These are phyloP conservation scores for Drosophila sordidula DNA, from an alignment of 2,888 invertebrate genomes.

Conservation along the genomic window DNA sequence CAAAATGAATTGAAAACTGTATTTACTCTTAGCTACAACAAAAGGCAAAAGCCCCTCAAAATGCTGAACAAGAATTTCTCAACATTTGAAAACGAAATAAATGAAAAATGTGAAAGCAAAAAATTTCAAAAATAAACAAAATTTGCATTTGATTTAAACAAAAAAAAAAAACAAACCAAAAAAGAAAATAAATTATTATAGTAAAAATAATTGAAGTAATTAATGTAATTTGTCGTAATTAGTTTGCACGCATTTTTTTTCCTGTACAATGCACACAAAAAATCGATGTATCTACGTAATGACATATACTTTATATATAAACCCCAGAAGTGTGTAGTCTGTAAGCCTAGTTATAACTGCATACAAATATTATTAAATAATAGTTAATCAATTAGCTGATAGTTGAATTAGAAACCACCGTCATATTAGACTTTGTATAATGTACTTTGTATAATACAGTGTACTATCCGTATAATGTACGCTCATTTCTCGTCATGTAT, in stretches of 20 bases:
- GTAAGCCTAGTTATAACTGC: conserved; percentile 32
- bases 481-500: conserved; percentile 51
- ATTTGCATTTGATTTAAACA: conserved; percentile 62
- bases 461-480: conserved; percentile 45
- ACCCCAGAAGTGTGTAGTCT: conserved; percentile 14
- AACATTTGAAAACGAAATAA: conserved; percentile 62
- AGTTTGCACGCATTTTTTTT: conserved; percentile 65
- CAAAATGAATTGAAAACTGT: conserved; percentile 63
- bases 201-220: conserved; percentile 18
- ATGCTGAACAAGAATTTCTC: conserved; percentile 59
- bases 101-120: conserved; percentile 48
- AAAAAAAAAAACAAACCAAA: conserved; percentile 14
- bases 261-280: conserved; percentile 64
- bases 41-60: conserved; percentile 32
- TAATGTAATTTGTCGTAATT: conserved; percentile 51
- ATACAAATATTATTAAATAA: conserved; percentile 22
- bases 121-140: conserved; percentile 37
- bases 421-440: conserved; percentile 77
- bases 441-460: conserved; percentile 58
- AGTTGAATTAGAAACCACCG: conserved; percentile 79
- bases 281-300: conserved; percentile 23
- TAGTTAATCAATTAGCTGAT: conserved; percentile 62
- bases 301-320: conserved; percentile 18
- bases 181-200: conserved; percentile 9
- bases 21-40: conserved; percentile 67